These are phyloP conservation scores for Pseudomyrmex concolor DNA, from an alignment of 1,140 invertebrate genomes.

Conservation along the genomic window DNA sequence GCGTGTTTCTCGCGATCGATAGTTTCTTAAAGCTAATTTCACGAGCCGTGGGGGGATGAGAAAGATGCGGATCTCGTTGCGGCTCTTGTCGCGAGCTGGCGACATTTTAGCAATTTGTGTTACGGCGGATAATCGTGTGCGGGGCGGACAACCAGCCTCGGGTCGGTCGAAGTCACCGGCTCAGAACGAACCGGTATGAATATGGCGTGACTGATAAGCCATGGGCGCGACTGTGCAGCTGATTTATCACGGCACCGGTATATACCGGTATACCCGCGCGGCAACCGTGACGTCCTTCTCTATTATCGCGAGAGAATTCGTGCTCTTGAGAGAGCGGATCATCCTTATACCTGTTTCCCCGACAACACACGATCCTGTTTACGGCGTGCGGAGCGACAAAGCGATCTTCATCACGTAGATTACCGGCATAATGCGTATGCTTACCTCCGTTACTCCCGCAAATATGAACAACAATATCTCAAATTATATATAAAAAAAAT, in stretches of 20 bases:
- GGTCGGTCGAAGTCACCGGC: conserved; percentile 47
- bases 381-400: not conserved
- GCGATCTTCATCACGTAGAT: not conserved
- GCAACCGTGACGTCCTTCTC: conserved; percentile 46
- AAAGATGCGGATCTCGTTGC: not conserved
- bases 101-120: conserved; percentile 35
- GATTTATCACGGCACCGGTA: conserved; percentile 66
- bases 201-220: conserved; percentile 74
- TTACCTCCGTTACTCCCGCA: too few species aligned
- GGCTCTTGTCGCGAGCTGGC: not conserved
- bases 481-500: too few species aligned
- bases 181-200: conserved; percentile 68
- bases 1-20: not conserved
- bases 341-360: not conserved
- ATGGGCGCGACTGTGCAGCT: conserved; percentile 45
- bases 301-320: conserved; percentile 60
- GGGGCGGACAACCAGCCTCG: conserved; percentile 8
- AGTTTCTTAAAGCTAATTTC: conserved; percentile 1
- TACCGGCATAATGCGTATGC: too few species aligned
- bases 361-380: not conserved
- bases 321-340: not conserved
- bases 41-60: not conserved
- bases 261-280: conserved; percentile 42
- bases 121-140: conserved; percentile 16
- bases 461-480: too few species aligned